Evolutionary conservation across 2,888 invertebrate genomes (phyloP).

Genomic region (Sphaerophoria taeniata): DNA sequence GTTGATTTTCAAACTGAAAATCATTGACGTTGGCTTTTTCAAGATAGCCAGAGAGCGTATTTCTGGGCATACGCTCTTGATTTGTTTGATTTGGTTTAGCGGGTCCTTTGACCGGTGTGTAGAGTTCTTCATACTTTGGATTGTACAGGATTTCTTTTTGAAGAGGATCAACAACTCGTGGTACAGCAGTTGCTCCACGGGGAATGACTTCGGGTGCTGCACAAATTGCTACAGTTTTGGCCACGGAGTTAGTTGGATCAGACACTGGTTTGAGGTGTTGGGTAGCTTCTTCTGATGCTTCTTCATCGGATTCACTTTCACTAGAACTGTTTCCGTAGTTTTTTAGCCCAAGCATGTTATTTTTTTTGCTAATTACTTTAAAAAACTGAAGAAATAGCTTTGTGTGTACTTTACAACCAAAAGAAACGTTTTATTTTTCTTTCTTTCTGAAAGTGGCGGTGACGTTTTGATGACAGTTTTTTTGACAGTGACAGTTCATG

Average conservation of each 20-base stretch:
- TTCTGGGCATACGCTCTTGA: conserved; percentile 93
- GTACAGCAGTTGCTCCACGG: conserved; percentile 88
- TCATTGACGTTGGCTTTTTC: conserved; percentile 97
- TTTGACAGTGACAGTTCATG: neutral
- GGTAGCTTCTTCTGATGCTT: conserved; percentile 83
- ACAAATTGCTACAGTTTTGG: conserved; percentile 88
- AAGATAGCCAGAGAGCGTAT: conserved; percentile 96
- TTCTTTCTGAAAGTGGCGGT: neutral
- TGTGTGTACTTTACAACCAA: conserved; percentile 42
- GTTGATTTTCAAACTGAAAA: conserved; percentile 98
- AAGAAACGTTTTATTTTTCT: conserved; percentile 7
- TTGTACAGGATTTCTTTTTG: conserved; percentile 94
- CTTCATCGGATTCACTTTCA: conserved; percentile 84
- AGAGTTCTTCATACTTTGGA: conserved; percentile 97
- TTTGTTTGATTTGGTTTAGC: conserved; percentile 96
- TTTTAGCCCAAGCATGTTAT: conserved; percentile 88
- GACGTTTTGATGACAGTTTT: conserved; percentile 47
- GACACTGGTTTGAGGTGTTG: conserved; percentile 85
- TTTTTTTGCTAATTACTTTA: neutral
- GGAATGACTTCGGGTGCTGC: conserved; percentile 93
- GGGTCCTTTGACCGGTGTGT: conserved; percentile 95
- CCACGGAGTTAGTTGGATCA: conserved; percentile 85
- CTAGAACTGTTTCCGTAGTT: conserved; percentile 89
- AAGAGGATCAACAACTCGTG: conserved; percentile 90
- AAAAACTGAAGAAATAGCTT: conserved; percentile 4